A percentile compares a stretch with the other conserved stretches of the same genome.
Conservation (phyloP, 2,888 invertebrate species). For the Schrankia costaestrigalis region DNA sequence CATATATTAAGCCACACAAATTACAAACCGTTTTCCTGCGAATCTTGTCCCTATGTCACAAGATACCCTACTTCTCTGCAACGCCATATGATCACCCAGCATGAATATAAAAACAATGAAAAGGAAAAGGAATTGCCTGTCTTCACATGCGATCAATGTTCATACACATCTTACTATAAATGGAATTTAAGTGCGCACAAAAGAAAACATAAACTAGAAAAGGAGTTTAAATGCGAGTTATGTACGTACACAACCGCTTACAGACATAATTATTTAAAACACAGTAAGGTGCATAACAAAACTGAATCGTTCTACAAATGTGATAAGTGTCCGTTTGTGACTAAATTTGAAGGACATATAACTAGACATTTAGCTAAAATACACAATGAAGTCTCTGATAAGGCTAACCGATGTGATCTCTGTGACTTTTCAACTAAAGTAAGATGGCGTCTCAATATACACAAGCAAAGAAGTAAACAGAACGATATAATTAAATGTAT, state of each 20-base stretch:
- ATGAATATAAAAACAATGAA: slow-evolving; percentile 26
- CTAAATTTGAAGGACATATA: slow-evolving; percentile 56
- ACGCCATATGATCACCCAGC: slow-evolving; percentile 46
- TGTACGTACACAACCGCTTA: slow-evolving; percentile 43
- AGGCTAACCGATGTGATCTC: slow-evolving; percentile 47
- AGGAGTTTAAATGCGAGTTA: slow-evolving; percentile 38
- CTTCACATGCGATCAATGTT: slow-evolving; percentile 25
- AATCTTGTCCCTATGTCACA: slow-evolving; percentile 45
- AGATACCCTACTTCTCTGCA: slow-evolving; percentile 46
- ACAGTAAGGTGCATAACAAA: slow-evolving; percentile 37
- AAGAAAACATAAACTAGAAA: slow-evolving; percentile 41
- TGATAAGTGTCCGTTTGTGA: slow-evolving; percentile 56
- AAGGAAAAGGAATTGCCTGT: neutral
- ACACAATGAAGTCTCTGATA: slow-evolving; percentile 51
- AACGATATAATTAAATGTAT: slow-evolving; percentile 38
- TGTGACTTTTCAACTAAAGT: slow-evolving; percentile 57
- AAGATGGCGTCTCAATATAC: slow-evolving; percentile 54
- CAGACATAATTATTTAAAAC: slow-evolving; percentile 41
- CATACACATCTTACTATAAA: slow-evolving; percentile 29
- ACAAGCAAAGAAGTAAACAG: slow-evolving; percentile 49
- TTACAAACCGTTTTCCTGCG: slow-evolving; percentile 41
- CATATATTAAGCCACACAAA: slow-evolving; percentile 45
- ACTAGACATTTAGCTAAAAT: slow-evolving; percentile 55
- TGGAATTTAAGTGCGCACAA: slow-evolving; percentile 43
- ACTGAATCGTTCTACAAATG: slow-evolving; percentile 37